Conservation (phyloP, 2,113 vertebrate genomes). For the Cariama cristata region DNA sequence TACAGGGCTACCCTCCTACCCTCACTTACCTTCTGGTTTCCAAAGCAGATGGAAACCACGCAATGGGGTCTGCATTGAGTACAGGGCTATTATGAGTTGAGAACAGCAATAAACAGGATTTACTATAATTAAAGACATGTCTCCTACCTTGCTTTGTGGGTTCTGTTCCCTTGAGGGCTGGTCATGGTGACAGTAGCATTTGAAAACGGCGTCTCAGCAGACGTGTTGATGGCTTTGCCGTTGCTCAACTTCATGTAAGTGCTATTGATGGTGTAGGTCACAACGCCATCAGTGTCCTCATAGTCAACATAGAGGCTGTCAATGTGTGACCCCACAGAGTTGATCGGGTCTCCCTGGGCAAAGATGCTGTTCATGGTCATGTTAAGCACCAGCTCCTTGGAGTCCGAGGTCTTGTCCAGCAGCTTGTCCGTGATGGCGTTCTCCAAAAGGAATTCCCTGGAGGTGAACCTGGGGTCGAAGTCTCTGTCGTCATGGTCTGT, state of each 20-base stretch:
- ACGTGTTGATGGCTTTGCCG: constrained; percentile 77
- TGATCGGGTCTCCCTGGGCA: constrained; percentile 71
- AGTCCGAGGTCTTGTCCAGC: constrained; percentile 70
- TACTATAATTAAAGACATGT: not conserved
- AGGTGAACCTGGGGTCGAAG: constrained; percentile 1
- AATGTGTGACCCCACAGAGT: constrained; percentile 62
- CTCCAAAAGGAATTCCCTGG: constrained; percentile 79
- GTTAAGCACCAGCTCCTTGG: constrained; percentile 83
- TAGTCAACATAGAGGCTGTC: constrained; percentile 80
- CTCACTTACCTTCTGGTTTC: constrained; percentile 58
- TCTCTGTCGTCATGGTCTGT: constrained; percentile 67
- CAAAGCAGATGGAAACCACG: not conserved
- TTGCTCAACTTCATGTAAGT: constrained; percentile 87
- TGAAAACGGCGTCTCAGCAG: constrained; percentile 77
- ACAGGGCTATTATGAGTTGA: not conserved
- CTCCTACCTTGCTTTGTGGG: constrained; percentile 91
- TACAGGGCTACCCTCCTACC: not conserved
- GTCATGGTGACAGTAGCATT: constrained; percentile 80
- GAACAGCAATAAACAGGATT: not conserved
- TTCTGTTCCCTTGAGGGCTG: constrained; percentile 75
- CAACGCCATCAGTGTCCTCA: constrained; percentile 69
- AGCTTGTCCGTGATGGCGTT: constrained; percentile 88
- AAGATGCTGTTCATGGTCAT: constrained; percentile 88
- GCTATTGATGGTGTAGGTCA: constrained; percentile 72
- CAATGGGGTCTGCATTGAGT: not conserved